phyloP scores from a whole-genome alignment of 2,888 invertebrate species.

The Napeogenes inachia region DNA sequence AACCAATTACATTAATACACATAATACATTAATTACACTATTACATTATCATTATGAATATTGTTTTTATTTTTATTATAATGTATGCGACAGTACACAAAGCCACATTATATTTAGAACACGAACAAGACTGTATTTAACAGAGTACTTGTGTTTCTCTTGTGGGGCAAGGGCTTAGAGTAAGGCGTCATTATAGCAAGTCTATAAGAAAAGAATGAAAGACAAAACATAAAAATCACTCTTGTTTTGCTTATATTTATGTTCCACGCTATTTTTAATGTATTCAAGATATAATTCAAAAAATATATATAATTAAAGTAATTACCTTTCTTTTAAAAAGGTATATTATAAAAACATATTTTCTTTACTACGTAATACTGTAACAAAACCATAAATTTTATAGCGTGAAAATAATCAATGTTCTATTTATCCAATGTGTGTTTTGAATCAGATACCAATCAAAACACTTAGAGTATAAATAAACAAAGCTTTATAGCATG shows the following conservation, averaged over 20 bases:
- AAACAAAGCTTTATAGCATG: slow-evolving; percentile 1
- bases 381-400: too few species aligned
- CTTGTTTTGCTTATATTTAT: neutral
- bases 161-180: neutral
- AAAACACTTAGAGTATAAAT: slow-evolving; percentile 2
- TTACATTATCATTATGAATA: too few species aligned
- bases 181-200: neutral
- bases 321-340: too few species aligned
- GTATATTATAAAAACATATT: too few species aligned
- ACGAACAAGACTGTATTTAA: neutral
- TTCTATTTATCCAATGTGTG: neutral
- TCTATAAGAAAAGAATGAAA: neutral
- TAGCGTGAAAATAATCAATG: neutral
- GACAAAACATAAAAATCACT: neutral
- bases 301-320: too few species aligned
- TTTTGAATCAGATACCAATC: too few species aligned
- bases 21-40: too few species aligned
- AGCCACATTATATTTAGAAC: neutral
- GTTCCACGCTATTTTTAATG: neutral
- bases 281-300: too few species aligned
- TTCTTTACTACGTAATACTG: too few species aligned
- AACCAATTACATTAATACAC: too few species aligned
- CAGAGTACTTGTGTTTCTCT: slow-evolving; percentile 5
- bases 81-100: too few species aligned
- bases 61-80: too few species aligned